phyloP scores from a whole-genome alignment of 2,797 vertebrate genomes.

The Labeo calbasu region DNA sequence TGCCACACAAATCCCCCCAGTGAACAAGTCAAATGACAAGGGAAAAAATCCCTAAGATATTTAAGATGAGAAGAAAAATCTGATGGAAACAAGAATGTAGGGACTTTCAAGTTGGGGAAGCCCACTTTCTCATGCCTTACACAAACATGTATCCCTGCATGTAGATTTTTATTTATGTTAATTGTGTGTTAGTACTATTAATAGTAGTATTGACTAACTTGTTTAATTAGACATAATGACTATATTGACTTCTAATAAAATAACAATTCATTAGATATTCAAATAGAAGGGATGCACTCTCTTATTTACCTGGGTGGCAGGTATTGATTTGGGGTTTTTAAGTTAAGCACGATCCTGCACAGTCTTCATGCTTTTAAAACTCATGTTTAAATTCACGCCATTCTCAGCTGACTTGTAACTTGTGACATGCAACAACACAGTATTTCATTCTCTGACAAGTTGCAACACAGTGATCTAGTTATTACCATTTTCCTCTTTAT shows the following conservation, averaged over 20 bases:
- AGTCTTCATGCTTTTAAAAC: background rate
- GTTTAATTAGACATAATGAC: background rate
- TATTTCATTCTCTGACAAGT: background rate
- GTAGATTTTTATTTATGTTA: background rate
- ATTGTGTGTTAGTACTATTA: background rate
- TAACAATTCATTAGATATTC: no score
- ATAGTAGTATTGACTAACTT: background rate
- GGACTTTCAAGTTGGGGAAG: background rate
- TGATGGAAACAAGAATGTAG: background rate
- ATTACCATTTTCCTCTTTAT: background rate
- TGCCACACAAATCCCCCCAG: background rate
- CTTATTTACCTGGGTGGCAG: background rate
- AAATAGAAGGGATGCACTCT: background rate
- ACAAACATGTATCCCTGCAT: background rate
- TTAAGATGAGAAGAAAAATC: background rate
- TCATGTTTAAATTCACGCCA: background rate
- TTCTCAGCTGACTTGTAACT: conserved; percentile 2
- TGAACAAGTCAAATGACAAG: background rate
- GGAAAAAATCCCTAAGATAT: background rate
- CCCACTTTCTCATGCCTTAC: background rate
- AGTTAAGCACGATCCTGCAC: background rate
- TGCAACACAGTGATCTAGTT: background rate
- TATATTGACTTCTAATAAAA: background rate
- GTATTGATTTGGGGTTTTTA: background rate
- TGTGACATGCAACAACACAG: background rate